phyloP scores from a whole-genome alignment of 2,113 vertebrate genomes.

The Sorex araneus region DNA sequence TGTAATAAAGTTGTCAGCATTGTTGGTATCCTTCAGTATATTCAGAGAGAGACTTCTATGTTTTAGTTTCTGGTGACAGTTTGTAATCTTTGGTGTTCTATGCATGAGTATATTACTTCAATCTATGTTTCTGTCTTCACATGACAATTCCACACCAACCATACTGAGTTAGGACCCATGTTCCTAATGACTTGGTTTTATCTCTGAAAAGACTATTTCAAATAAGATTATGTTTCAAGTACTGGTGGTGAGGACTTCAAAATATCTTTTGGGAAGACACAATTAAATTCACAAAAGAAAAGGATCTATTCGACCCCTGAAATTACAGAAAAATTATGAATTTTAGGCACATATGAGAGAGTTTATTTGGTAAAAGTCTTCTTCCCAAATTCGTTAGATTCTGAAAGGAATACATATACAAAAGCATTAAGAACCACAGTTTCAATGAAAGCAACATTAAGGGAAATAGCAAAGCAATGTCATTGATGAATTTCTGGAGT shows the following conservation, averaged over 20 bases:
- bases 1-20: not conserved
- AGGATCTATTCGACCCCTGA: not conserved
- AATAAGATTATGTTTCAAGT: not conserved
- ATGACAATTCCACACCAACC: not conserved
- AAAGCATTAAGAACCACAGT: constrained; percentile 11
- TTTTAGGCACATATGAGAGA: not conserved
- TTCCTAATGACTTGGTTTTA: not conserved
- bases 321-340: not conserved
- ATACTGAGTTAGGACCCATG: not conserved
- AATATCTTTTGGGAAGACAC: not conserved
- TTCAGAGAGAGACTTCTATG: not conserved
- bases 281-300: not conserved
- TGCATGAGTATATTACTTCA: not conserved
- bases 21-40: not conserved
- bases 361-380: not conserved
- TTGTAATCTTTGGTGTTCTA: not conserved
- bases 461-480: not conserved
- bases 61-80: not conserved
- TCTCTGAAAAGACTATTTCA: constrained; percentile 20
- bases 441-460: not conserved
- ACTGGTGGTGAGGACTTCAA: not conserved
- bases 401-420: not conserved
- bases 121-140: not conserved
- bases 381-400: not conserved
- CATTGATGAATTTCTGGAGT: constrained; percentile 20